phyloP scores from a whole-genome alignment of 1,140 invertebrate species.

The Drosophila grimshawi region DNA sequence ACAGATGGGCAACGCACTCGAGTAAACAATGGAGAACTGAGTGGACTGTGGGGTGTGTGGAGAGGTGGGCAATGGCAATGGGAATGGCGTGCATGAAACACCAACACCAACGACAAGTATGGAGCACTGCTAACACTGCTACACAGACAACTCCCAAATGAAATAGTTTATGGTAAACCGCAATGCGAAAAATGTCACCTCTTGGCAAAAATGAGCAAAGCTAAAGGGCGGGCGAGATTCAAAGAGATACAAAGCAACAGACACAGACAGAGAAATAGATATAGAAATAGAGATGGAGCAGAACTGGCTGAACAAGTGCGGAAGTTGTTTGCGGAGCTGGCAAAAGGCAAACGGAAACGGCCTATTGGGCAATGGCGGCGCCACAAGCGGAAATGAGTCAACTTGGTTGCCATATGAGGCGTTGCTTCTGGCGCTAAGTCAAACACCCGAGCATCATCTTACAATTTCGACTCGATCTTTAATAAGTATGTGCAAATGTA shows the following conservation, averaged over 20 bases:
- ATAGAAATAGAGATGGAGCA: constrained; percentile 7
- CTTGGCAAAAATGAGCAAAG: constrained; percentile 74
- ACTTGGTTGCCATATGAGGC: constrained; percentile 76
- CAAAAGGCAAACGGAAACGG: constrained; percentile 69
- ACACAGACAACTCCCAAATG: constrained; percentile 72
- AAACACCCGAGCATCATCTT: constrained; percentile 37
- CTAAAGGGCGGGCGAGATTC: constrained; percentile 37
- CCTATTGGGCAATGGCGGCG: constrained; percentile 61
- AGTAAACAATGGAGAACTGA: constrained; percentile 66
- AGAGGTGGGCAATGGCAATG: not conserved
- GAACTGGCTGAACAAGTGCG: constrained; percentile 71
- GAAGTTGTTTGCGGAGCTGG: constrained; percentile 76
- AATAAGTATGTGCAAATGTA: constrained; percentile 25
- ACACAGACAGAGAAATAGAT: constrained; percentile 9
- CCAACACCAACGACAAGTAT: constrained; percentile 5
- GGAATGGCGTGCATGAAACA: constrained; percentile 13
- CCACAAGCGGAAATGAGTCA: constrained; percentile 77
- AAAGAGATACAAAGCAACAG: constrained; percentile 24
- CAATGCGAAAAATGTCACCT: constrained; percentile 84
- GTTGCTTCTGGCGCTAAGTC: constrained; percentile 33
- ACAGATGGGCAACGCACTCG: constrained; percentile 68
- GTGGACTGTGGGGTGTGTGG: constrained; percentile 13
- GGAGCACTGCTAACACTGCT: constrained; percentile 41
- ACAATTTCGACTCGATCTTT: constrained; percentile 31
- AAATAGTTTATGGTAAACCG: constrained; percentile 84